Percentiles rank a stretch among this genome's conserved stretches.
Evolutionary conservation across 2,888 invertebrate genomes (phyloP).

Genomic region (Phaedon cochleariae): DNA sequence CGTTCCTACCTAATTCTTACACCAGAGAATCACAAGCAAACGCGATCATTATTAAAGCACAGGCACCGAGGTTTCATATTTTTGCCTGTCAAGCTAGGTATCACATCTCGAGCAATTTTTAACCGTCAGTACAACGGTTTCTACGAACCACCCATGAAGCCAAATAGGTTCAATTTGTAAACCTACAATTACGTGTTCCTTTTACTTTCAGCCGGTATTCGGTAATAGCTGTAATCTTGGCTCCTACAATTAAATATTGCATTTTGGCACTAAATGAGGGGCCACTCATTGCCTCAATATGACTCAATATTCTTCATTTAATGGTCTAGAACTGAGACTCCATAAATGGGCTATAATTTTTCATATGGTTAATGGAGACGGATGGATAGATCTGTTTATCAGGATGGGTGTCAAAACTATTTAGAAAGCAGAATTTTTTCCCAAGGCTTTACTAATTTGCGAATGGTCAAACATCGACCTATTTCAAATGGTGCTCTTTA

Average conservation of each 20-base stretch:
- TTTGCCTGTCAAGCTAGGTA: neutral
- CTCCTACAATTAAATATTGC: conserved; percentile 34
- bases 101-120: neutral
- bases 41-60: too few relatives aligned
- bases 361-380: conserved; percentile 27
- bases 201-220: conserved; percentile 29
- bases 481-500: too few relatives aligned
- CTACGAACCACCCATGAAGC: conserved; percentile 34
- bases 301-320: conserved; percentile 19
- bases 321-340: conserved; percentile 7
- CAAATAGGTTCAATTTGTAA: conserved; percentile 25
- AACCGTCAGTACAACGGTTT: neutral
- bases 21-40: too few relatives aligned
- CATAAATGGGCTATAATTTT: conserved; percentile 24
- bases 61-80: too few relatives aligned
- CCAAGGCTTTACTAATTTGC: neutral
- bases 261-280: conserved; percentile 36
- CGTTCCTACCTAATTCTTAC: too few relatives aligned
- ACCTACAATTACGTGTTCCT: conserved; percentile 33
- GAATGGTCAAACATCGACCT: too few relatives aligned
- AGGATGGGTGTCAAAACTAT: neutral
- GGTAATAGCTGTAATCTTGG: conserved; percentile 32
- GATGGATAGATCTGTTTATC: conserved; percentile 16
- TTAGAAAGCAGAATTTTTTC: neutral
- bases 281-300: conserved; percentile 22